A percentile compares a stretch with the other conserved stretches of the same genome.
These are phyloP conservation scores for Lordiphosa andalusiaca DNA, from an alignment of 2,888 invertebrate genomes.

Conservation along the genomic window DNA sequence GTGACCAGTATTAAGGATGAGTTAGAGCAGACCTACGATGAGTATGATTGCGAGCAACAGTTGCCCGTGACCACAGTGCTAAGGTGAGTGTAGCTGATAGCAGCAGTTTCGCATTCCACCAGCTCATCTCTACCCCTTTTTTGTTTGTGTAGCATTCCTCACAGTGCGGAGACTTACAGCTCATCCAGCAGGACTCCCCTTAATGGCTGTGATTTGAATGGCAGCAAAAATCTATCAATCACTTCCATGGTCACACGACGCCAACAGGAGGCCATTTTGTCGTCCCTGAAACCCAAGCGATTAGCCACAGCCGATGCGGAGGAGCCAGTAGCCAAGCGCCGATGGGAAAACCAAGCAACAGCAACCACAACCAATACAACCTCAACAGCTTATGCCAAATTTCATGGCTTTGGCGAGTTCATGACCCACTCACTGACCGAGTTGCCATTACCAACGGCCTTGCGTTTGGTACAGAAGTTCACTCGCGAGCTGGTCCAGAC, in stretches of 20 bases:
- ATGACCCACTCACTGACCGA: slow-evolving; percentile 77
- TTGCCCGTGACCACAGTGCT: slow-evolving; percentile 57
- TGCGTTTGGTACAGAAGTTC: slow-evolving; percentile 78
- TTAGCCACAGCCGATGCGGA: neutral
- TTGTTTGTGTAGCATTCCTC: slow-evolving; percentile 27
- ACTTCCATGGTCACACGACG: slow-evolving; percentile 4
- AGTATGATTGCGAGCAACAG: slow-evolving; percentile 50
- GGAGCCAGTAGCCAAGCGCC: neutral
- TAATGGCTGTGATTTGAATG: slow-evolving; percentile 1
- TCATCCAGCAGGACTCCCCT: too few species aligned
- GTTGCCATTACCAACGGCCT: slow-evolving; percentile 71
- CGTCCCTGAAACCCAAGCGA: neutral
- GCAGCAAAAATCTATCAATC: neutral
- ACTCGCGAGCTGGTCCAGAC: slow-evolving; percentile 77
- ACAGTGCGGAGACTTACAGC: slow-evolving; percentile 7
- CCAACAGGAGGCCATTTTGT: slow-evolving; percentile 3
- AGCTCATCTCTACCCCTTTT: neutral
- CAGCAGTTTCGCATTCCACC: neutral
- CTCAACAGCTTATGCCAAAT: slow-evolving; percentile 45
- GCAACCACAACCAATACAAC: slow-evolving; percentile 23
- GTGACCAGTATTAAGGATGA: slow-evolving; percentile 55
- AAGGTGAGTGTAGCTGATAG: slow-evolving; percentile 31
- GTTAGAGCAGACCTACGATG: slow-evolving; percentile 21
- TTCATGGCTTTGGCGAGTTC: slow-evolving; percentile 79
- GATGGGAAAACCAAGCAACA: neutral